Evolutionary conservation across 92 coral and sea anemone genomes (phyloP).

Genomic region (Actinernus sp.): DNA sequence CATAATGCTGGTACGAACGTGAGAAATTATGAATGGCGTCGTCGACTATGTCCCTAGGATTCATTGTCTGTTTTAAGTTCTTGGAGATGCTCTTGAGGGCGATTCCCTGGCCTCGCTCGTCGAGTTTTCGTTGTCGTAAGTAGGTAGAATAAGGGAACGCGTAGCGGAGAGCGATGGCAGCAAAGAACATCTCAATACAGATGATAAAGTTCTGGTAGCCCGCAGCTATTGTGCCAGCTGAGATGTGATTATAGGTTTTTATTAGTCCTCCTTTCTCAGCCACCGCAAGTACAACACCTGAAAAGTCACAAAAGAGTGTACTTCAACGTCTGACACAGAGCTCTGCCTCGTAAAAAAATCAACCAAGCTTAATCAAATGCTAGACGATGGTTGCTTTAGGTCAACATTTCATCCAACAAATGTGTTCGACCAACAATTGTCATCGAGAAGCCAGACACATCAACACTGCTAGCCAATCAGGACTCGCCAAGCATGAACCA

Average conservation of each 20-base stretch:
- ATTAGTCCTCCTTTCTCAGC: slow-evolving; percentile 93
- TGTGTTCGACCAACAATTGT: no score
- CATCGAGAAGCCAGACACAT: no score
- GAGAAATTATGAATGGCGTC: slow-evolving; percentile 99
- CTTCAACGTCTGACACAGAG: no score
- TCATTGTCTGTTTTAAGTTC: slow-evolving; percentile 91
- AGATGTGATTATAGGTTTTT: slow-evolving; percentile 81
- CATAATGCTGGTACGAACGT: slow-evolving; percentile 93
- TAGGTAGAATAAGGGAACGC: slow-evolving; percentile 95
- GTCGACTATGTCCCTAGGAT: slow-evolving; percentile 96
- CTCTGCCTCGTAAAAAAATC: no score
- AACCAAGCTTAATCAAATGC: no score
- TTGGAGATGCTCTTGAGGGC: slow-evolving; percentile 95
- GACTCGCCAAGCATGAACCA: no score
- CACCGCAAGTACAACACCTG: slow-evolving; percentile 92
- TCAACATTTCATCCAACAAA: no score
- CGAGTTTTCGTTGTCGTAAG: slow-evolving; percentile 85
- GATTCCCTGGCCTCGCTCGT: slow-evolving; percentile 95
- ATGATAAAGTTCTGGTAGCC: slow-evolving; percentile 96
- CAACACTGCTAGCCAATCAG: no score
- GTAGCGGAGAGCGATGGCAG: slow-evolving; percentile 88
- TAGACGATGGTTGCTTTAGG: no score
- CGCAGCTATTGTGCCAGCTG: slow-evolving; percentile 98
- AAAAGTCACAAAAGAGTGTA: neutral
- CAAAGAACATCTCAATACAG: slow-evolving; percentile 99